A percentile compares a stretch with the other conserved stretches of the same genome.
phyloP scores from a whole-genome alignment of 2,113 vertebrate genomes.

The Alligator mississippiensis region DNA sequence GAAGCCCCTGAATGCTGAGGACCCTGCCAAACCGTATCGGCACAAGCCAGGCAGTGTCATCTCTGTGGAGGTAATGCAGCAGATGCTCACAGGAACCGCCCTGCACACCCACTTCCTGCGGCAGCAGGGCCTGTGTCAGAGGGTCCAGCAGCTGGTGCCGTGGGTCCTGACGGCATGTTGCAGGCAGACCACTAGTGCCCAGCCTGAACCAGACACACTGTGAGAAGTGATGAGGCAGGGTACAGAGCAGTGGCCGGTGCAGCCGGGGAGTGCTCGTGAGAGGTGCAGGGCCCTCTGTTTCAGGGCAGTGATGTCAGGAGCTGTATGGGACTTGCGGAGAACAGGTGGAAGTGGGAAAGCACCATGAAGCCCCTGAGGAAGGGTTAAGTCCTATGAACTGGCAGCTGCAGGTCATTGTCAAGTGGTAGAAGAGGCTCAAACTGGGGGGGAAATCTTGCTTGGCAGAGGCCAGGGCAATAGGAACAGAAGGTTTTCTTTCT shows the following conservation, averaged over 20 bases:
- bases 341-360: neutral
- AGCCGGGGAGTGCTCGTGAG: neutral
- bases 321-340: neutral
- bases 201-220: neutral
- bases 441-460: neutral
- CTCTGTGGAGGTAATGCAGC: slow-evolving; percentile 89
- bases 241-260: neutral
- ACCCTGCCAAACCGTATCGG: slow-evolving; percentile 86
- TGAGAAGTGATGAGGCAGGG: neutral
- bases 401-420: neutral
- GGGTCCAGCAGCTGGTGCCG: neutral
- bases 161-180: neutral
- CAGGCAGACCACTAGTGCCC: neutral
- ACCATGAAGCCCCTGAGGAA: neutral
- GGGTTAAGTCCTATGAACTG: neutral
- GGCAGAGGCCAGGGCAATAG: neutral
- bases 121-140: neutral
- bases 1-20: slow-evolving; percentile 85
- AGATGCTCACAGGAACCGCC: no score
- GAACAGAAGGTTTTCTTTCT: no score
- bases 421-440: neutral
- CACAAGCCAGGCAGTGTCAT: slow-evolving; percentile 98
- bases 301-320: neutral
- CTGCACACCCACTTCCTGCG: neutral
- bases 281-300: neutral